Evolutionary conservation across 2,113 vertebrate genomes (phyloP), one percentile per base, ranked within the genome.

Genomic region (Neolamprologus devosi): DNA sequence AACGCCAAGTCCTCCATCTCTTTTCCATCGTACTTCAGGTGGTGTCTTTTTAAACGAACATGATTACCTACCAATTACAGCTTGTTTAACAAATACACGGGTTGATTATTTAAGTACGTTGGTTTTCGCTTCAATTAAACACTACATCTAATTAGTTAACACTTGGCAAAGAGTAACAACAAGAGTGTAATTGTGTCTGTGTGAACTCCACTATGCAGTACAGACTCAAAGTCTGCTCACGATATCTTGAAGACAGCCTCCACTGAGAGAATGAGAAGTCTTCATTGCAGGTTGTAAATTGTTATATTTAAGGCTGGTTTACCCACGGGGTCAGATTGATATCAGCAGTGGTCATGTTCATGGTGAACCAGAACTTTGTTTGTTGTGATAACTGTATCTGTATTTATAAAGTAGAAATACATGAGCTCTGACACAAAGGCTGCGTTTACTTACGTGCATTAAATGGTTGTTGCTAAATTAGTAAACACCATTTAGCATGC

Each of bases 11-110:
- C 9, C 51, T 1, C 6, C 5, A 3, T 28, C 19, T 57, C 33
- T 47, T 86, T 51, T 75, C 47, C 26, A 23, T 54, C 21, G 30
- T 51, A 57, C 85, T 33, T 78, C 9, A 55, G 65, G 47, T 53
- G 85, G 86, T 88, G 88, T 85, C 83, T 47, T 75, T 75, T 93
- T 94, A 92, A 94, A 91, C 40, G 54, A 28, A 13, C 23, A 35
- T 26, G 33, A 91, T 86, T 86, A 87, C 14, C 33, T 42, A 23
- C 40, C 65, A 81, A 89, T 91, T 83, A 73, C 70, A 58, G 40
- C 65, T 80, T 47, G 68, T 88, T 85, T 80, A 83, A 58, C 42
- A 33, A 30, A 37, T 73, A 63, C 6, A 8, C 30, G 9, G 8
- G 33, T 58, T 90, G 35, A 86, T 86, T 82, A 40, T 70, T 83